Percentiles rank a stretch among this genome's conserved stretches.
phyloP scores from a whole-genome alignment of 2,113 vertebrate species.

The Salvelinus alpinus region DNA sequence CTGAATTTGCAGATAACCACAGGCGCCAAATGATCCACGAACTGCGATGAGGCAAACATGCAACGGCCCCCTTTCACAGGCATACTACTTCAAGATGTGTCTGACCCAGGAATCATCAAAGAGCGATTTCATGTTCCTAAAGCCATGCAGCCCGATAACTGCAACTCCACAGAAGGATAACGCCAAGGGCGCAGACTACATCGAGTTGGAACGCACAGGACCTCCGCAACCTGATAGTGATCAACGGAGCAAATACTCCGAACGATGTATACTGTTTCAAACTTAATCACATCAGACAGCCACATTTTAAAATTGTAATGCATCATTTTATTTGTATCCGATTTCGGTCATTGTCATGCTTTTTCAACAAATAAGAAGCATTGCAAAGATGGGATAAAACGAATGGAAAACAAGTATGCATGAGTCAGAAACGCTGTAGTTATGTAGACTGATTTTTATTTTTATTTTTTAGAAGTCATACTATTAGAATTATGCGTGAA shows the following conservation, averaged over 20 bases:
- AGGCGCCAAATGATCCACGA: slow-evolving; percentile 46
- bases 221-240: slow-evolving; percentile 41
- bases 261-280: slow-evolving; percentile 65
- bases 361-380: background rate
- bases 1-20: slow-evolving; percentile 62
- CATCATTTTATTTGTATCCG: no score
- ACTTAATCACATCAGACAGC: background rate
- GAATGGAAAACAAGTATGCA: no score
- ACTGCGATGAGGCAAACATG: slow-evolving; percentile 56
- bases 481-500: background rate
- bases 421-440: no score
- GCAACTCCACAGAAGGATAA: slow-evolving; percentile 76
- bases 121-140: slow-evolving; percentile 89
- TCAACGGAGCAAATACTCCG: slow-evolving; percentile 64
- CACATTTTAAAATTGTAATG: background rate
- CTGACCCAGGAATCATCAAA: slow-evolving; percentile 83
- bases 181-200: slow-evolving; percentile 68
- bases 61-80: slow-evolving; percentile 63
- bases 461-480: no score
- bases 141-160: slow-evolving; percentile 76
- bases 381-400: no score
- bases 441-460: no score
- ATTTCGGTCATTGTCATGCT: no score
- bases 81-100: slow-evolving; percentile 88
- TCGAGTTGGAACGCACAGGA: slow-evolving; percentile 68